phyloP scores from a whole-genome alignment of 2,888 invertebrate genomes.

The Lamellibrachia columna region DNA sequence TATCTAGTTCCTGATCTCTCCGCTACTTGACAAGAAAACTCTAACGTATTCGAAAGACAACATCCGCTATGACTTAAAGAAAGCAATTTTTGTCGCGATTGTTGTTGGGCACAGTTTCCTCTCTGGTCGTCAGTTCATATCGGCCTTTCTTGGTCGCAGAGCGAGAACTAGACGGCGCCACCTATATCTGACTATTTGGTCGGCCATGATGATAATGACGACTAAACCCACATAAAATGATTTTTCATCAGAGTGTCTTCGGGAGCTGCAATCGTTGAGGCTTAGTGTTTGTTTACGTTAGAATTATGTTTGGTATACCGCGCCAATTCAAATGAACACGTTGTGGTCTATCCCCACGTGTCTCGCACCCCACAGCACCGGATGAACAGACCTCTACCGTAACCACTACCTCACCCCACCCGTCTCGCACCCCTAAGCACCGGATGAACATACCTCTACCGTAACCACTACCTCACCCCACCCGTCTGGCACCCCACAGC shows the following conservation, averaged over 20 bases:
- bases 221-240: too few species aligned
- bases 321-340: neutral
- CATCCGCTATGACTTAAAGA: too few species aligned
- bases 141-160: neutral
- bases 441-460: neutral
- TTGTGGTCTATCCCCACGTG: conserved; percentile 8
- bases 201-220: too few species aligned
- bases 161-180: too few species aligned
- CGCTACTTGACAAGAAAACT: too few species aligned
- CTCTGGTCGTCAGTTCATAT: too few species aligned
- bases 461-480: neutral
- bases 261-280: neutral
- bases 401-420: neutral
- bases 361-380: neutral
- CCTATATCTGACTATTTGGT: too few species aligned
- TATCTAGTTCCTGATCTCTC: too few species aligned
- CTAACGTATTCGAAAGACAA: too few species aligned
- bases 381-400: neutral
- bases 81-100: too few species aligned
- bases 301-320: neutral
- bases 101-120: too few species aligned
- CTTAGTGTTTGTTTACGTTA: neutral
- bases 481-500: neutral
- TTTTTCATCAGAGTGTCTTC: too few species aligned
- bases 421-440: neutral